These are phyloP conservation scores for Meliscaeva auricollis DNA, from an alignment of 2,888 invertebrate genomes.

Conservation along the genomic window DNA sequence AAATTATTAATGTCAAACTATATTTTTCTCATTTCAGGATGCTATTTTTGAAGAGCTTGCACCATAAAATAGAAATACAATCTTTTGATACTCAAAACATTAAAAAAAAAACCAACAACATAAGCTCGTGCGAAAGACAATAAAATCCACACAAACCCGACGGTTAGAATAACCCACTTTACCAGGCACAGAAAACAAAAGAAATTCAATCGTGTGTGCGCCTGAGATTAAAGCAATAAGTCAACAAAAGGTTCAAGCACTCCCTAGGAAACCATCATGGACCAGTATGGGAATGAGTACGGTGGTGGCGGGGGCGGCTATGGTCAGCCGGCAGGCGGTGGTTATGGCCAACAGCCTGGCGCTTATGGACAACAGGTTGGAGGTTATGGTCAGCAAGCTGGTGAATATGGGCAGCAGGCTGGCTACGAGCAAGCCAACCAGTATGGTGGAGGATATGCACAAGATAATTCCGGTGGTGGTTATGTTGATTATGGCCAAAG, in stretches of 20 bases:
- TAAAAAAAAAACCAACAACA: background rate
- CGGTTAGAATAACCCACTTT: constrained; percentile 49
- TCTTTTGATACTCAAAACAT: too few relatives aligned
- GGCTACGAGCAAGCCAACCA: constrained; percentile 74
- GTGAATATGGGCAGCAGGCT: constrained; percentile 72
- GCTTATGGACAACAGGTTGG: constrained; percentile 72
- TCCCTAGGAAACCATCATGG: constrained; percentile 78
- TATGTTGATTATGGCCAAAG: constrained; percentile 61
- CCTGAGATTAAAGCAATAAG: constrained; percentile 48
- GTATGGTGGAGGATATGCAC: constrained; percentile 76
- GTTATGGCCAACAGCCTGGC: constrained; percentile 78
- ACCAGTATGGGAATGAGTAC: constrained; percentile 79
- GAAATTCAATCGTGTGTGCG: constrained; percentile 66
- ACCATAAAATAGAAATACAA: constrained; percentile 3
- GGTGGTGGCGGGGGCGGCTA: constrained; percentile 78
- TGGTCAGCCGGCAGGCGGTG: constrained; percentile 78
- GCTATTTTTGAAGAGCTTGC: background rate
- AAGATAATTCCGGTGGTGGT: constrained; percentile 62
- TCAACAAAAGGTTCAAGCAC: constrained; percentile 29
- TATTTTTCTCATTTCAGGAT: constrained; percentile 7
- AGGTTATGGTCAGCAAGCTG: constrained; percentile 79
- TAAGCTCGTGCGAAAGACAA: constrained; percentile 38
- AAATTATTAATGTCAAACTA: background rate
- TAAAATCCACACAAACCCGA: constrained; percentile 45
- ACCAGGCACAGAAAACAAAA: constrained; percentile 43